Base-by-base conservation (phyloP, 2,888 invertebrate genomes). In the Sarcophaga rosellei region DNA sequence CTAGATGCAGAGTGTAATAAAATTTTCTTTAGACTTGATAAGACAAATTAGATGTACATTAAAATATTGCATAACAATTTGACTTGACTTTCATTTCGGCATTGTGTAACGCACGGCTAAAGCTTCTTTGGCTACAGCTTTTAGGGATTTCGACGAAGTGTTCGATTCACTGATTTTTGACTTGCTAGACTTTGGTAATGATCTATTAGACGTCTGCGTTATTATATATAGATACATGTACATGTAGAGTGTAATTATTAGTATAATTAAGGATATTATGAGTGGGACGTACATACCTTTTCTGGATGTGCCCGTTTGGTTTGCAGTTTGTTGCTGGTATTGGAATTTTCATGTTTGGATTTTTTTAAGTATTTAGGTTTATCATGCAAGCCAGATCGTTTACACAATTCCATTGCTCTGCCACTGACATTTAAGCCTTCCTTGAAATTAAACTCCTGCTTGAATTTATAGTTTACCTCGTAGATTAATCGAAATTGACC, bases 401-500 rank as follows among this genome's bases (percentile, higher is more conserved):
- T 80, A 23, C 75, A 84, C 17, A 89, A 25, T 11, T 88, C 89
- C 89, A 90, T 80, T 1, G 87, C 65, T 73, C 82, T 88, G 3
- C 89, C 89, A 47, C 45, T 68, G 11, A 89, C 70, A 63, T 84
- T 80, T 25, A 89, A 70, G 10, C 78, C 23, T 83, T 89, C 61
- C 70, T 75, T 35, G 17, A 75, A 2, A 81, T 88, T 70, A 86
- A 89, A 11, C 65, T 78, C 17, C 6, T 86, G 61, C 59, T 86
- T 85, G 12, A 89, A 87, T 59, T 88, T 89, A 72, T 91, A 90
- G 25, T 89, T 90, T 0, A 91, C 89, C 68, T 91, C 90, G 77
- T 94, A 95, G 74, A 94, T 94, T 75, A 94, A 93, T 91, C 95
- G 95, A 88, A 96, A 96, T 35, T 93, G 93, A 10, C 96, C 96